Percentiles rank a stretch among this genome's conserved stretches.
Evolutionary conservation across 2,113 vertebrate species (phyloP).

Genomic region (Thunnus maccoyii): DNA sequence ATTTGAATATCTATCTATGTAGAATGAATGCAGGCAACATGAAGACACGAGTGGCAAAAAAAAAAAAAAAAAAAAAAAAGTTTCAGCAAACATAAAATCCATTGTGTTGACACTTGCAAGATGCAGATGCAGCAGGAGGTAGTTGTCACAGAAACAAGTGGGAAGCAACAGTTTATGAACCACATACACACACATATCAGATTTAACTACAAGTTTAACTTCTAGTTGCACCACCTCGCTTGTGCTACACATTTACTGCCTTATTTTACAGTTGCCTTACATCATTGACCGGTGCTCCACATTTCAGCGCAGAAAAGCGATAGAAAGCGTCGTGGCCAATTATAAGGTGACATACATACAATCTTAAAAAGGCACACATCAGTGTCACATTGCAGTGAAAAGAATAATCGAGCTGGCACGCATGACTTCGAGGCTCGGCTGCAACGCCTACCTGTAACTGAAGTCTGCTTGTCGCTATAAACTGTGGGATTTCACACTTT

Average conservation of each 20-base stretch:
- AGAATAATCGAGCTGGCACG: constrained; percentile 66
- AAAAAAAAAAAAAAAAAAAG: background rate
- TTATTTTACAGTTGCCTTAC: background rate
- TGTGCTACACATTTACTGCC: background rate
- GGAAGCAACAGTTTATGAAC: background rate
- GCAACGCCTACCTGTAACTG: constrained; percentile 75
- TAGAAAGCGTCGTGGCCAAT: constrained; percentile 45
- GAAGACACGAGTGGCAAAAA: background rate
- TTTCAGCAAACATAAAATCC: background rate
- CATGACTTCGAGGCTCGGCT: constrained; percentile 49
- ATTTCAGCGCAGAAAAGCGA: constrained; percentile 4
- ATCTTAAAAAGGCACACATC: constrained; percentile 59
- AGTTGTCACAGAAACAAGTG: background rate
- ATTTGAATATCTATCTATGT: constrained; percentile 50
- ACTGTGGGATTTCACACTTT: constrained; percentile 75
- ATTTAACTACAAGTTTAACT: background rate
- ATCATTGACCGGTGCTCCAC: background rate
- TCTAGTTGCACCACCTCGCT: background rate
- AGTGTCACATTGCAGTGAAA: constrained; percentile 52
- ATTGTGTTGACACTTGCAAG: background rate
- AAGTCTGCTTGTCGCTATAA: constrained; percentile 60
- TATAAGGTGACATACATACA: constrained; percentile 50
- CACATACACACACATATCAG: background rate
- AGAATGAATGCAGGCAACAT: constrained; percentile 1
- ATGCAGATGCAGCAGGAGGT: constrained; percentile 8